These are phyloP conservation scores for Temnothorax nylanderi DNA, from an alignment of 1,140 invertebrate genomes.

Conservation along the genomic window DNA sequence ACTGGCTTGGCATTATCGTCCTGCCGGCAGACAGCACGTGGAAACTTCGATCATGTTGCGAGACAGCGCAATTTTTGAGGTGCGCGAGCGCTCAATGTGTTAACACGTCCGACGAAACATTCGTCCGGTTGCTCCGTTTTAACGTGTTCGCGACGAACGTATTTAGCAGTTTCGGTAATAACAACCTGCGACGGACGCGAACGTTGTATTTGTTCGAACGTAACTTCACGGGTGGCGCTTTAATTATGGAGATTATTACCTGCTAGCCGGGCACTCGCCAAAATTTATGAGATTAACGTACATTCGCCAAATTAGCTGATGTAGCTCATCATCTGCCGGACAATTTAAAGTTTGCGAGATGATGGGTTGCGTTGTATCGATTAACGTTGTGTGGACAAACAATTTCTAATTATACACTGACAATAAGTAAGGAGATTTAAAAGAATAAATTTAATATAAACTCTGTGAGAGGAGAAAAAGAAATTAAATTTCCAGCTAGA, in stretches of 20 bases:
- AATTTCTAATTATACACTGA: neutral
- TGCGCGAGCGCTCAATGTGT: neutral
- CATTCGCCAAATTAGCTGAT: conserved; percentile 21
- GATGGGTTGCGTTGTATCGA: neutral
- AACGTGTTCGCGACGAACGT: conserved; percentile 4
- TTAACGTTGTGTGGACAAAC: neutral
- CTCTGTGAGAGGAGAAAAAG: neutral
- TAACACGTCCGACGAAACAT: neutral
- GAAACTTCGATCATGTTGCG: conserved; percentile 14
- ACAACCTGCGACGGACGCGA: neutral
- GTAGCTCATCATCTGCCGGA: neutral
- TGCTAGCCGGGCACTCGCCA: neutral
- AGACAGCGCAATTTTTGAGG: conserved; percentile 30
- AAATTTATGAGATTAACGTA: conserved; percentile 53
- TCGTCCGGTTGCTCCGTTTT: neutral
- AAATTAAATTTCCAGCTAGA: too few species aligned
- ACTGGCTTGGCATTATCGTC: conserved; percentile 31
- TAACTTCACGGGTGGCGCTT: conserved; percentile 23
- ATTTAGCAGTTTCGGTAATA: conserved; percentile 41
- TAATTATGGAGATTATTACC: conserved; percentile 47
- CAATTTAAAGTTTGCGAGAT: neutral
- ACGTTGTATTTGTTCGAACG: conserved; percentile 29
- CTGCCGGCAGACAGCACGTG: neutral
- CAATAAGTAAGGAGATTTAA: neutral
- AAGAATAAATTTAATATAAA: neutral